These are phyloP conservation scores for Danio jaintianensis DNA, from an alignment of 2,797 vertebrate genomes.

Conservation along the genomic window DNA sequence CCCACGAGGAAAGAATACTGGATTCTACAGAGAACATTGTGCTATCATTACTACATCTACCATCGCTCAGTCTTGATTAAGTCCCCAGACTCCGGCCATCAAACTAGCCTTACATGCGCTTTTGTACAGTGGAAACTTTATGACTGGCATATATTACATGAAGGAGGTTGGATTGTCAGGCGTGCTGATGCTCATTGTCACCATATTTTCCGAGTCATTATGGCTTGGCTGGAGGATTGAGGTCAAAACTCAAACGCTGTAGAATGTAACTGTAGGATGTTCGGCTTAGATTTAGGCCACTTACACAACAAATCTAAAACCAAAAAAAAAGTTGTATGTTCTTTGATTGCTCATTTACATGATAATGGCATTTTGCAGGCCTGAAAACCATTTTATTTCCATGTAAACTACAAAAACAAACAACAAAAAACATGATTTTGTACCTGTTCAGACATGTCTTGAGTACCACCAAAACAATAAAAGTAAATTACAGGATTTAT, in stretches of 20 bases:
- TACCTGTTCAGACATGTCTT: too few relatives aligned
- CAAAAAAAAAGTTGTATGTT: too few relatives aligned
- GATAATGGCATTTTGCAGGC: too few relatives aligned
- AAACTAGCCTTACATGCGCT: constrained; percentile 22
- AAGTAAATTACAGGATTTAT: too few relatives aligned
- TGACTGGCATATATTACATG: constrained; percentile 14
- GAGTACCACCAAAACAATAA: too few relatives aligned
- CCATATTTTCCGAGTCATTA: constrained; percentile 4
- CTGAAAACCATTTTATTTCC: too few relatives aligned
- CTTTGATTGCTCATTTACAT: too few relatives aligned
- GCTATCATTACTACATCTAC: constrained; percentile 30
- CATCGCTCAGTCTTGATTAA: constrained; percentile 35
- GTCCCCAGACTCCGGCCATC: constrained; percentile 26
- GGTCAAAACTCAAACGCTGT: constrained; percentile 2
- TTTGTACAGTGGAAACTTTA: constrained; percentile 21
- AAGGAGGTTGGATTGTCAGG: not conserved
- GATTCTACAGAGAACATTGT: constrained; percentile 32
- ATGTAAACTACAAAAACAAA: too few relatives aligned
- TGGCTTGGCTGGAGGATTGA: not conserved
- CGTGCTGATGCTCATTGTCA: constrained; percentile 22
- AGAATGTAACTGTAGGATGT: not conserved
- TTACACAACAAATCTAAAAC: too few relatives aligned
- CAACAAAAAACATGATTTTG: too few relatives aligned
- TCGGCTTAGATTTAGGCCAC: not conserved
- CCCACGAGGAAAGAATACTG: constrained; percentile 13